Conservation (phyloP, 2,797 vertebrate species). For the Anguilla anguilla region DNA sequence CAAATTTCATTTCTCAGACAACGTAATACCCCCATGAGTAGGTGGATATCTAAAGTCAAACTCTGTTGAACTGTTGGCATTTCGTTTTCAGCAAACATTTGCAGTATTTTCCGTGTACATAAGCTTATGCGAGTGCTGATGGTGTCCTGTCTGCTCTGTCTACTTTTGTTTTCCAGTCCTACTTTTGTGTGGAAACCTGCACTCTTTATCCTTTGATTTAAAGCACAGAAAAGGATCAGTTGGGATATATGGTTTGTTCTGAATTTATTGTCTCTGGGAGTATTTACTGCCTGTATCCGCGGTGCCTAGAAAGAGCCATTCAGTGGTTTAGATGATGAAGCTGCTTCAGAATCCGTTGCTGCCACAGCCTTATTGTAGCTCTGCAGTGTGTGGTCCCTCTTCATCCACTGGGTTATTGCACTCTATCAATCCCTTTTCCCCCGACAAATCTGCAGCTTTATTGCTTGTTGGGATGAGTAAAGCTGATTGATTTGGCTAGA, state of each 20-base stretch:
- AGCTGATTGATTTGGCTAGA: conserved; percentile 22
- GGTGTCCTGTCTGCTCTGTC: background rate
- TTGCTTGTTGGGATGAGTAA: conserved; percentile 27
- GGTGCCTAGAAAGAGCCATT: conserved; percentile 18
- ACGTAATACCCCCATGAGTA: background rate
- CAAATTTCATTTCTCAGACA: background rate
- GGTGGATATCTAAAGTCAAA: background rate
- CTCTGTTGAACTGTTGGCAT: background rate
- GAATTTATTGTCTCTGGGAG: background rate
- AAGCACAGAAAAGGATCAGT: conserved; percentile 10
- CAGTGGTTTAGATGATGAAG: conserved; percentile 12
- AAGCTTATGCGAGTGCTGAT: background rate
- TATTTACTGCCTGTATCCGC: conserved; percentile 19
- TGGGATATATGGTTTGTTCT: conserved; percentile 15
- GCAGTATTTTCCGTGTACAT: background rate
- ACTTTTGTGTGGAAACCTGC: conserved; percentile 1
- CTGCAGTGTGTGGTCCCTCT: conserved; percentile 16
- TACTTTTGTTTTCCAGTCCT: background rate
- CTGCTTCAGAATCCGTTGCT: background rate
- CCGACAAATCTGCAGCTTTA: conserved; percentile 19
- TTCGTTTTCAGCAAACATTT: background rate
- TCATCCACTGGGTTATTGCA: conserved; percentile 20
- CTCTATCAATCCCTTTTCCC: conserved; percentile 28
- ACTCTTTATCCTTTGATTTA: conserved; percentile 24
- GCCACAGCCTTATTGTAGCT: conserved; percentile 10